Base-by-base conservation (phyloP, 1,140 invertebrate genomes). In the Scaptomyza montana region DNA sequence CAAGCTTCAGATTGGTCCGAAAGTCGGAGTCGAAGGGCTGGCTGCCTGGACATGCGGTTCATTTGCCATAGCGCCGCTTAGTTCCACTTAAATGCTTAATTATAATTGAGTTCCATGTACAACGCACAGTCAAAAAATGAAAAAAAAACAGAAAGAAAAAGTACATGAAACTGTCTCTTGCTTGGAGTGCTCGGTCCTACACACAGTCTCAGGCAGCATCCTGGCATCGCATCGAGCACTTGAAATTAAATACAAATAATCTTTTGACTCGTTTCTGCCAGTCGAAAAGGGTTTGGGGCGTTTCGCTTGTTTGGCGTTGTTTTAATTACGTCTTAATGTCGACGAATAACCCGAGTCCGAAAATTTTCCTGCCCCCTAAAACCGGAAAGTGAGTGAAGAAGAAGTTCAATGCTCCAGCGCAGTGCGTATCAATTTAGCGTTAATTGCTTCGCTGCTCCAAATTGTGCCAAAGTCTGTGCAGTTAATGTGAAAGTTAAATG, bases 291-390 rank as follows among this genome's bases (percentile, higher is more conserved):
- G 65, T 64, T 65, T 47, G 59, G 39, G 71, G 36, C 53, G 46
- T 53, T 60, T 62, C 53, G 62, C 74, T 68, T 70, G 60, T 61
- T 82, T 68, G 77, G 81, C 87, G 82, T 87, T 90, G 79, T 90
- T 90, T 90, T 90, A 90, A 90, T 90, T 90, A 84, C 82, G 82
- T 75, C 82, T 90, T 90, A 90, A 89, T 87, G 80, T 78, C 70
- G 71, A 67, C 77, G 81, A 77, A 87, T 86, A 85, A 85, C 47
- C 75, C 43, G 13, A 50, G 33, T 65, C 28, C 8, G 43, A 6
- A 47, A 36, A 36, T 9, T 36, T 33, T 33, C 33, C 8, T 39
- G 21, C 28, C 9, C n/a, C 33, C 8, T 1, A 9, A 1, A 30
- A 30, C 30, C 30, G 5, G 30, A 25, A 25, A 25, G 21, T 25